These are phyloP conservation scores for Otocyon megalotis DNA, from an alignment of 2,113 vertebrate species.

Conservation along the genomic window DNA sequence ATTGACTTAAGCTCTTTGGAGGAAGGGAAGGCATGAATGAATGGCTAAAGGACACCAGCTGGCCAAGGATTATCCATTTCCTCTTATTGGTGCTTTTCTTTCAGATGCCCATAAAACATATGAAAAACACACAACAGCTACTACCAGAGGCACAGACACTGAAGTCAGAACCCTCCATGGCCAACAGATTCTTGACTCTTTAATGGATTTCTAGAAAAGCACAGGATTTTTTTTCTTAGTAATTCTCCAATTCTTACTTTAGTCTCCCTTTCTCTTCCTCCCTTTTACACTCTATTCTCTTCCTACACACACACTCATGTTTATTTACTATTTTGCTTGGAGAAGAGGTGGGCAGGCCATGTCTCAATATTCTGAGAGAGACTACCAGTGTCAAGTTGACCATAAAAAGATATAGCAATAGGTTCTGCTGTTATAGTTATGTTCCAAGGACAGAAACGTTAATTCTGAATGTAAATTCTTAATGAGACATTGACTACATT, in stretches of 20 bases:
- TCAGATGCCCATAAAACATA: not conserved
- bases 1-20: not conserved
- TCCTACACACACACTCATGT: not conserved
- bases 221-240: not conserved
- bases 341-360: not conserved
- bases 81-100: not conserved
- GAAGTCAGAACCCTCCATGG: not conserved
- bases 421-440: constrained; percentile 35
- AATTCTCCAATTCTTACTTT: not conserved
- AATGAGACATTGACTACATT: not conserved
- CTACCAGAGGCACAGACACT: not conserved
- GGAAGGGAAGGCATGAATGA: not conserved
- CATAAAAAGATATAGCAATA: constrained; percentile 63
- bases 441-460: constrained; percentile 67
- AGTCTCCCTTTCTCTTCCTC: not conserved
- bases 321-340: not conserved
- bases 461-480: constrained; percentile 61
- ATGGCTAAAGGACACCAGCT: not conserved
- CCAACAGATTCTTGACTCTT: not conserved
- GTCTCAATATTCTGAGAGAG: constrained; percentile 34
- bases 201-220: not conserved
- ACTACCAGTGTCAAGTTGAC: not conserved
- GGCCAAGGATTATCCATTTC: not conserved
- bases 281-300: not conserved
- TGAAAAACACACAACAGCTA: not conserved